phyloP scores from a whole-genome alignment of 1,140 invertebrate genomes.

The Drosophila quadrilineata region DNA sequence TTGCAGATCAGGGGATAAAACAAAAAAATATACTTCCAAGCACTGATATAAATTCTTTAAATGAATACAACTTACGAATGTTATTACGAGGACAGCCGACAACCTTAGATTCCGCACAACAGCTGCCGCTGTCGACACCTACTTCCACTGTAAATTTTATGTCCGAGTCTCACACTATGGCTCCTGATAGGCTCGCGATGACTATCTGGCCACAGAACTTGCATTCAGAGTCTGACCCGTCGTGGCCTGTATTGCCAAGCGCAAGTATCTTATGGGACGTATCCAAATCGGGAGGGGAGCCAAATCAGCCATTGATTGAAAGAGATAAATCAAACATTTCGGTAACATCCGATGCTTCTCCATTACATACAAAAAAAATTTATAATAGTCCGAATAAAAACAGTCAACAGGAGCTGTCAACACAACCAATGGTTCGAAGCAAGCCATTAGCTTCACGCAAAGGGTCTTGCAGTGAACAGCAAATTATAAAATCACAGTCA shows the following conservation, averaged over 20 bases:
- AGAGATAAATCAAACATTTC: no score
- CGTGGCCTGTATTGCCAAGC: conserved; percentile 34
- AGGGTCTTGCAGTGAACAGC: no score
- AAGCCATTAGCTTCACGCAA: no score
- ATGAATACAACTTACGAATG: conserved; percentile 74
- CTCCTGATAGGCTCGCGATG: conserved; percentile 80
- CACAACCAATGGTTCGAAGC: no score
- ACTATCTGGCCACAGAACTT: conserved; percentile 70
- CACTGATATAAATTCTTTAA: conserved; percentile 57
- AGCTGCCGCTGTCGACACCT: conserved; percentile 7
- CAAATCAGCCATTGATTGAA: conserved; percentile 82
- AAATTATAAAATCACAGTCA: neutral
- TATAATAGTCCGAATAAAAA: no score
- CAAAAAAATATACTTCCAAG: conserved; percentile 32
- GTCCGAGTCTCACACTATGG: conserved; percentile 44
- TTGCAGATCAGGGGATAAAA: conserved; percentile 7
- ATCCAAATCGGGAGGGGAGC: conserved; percentile 42
- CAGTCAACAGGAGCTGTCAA: no score
- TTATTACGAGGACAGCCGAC: conserved; percentile 42
- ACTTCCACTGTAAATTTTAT: conserved; percentile 40
- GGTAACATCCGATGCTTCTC: no score
- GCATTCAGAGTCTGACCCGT: neutral
- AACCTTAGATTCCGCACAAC: conserved; percentile 19
- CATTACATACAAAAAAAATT: no score
- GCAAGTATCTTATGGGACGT: conserved; percentile 60